A percentile compares a stretch with the other conserved stretches of the same genome.
These are phyloP conservation scores for Ceriagrion tenellum DNA, from an alignment of 2,888 invertebrate species.

Conservation along the genomic window DNA sequence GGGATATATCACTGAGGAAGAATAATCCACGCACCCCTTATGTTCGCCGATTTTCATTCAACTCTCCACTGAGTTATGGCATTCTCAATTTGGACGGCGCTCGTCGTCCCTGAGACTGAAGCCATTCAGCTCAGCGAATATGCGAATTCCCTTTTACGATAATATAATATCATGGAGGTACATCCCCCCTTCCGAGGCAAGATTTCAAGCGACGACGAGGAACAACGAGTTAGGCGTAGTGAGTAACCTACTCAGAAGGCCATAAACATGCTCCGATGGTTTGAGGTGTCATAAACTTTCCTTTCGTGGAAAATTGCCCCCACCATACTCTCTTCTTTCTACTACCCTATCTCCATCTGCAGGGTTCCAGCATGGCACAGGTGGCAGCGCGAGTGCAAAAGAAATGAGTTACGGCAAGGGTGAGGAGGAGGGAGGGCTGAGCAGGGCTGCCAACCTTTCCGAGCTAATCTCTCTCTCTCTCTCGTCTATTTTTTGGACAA, in stretches of 20 bases:
- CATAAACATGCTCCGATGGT: neutral
- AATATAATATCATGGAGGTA: neutral
- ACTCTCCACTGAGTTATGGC: too few species aligned
- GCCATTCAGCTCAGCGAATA: neutral
- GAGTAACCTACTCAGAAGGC: neutral
- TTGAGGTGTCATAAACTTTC: neutral
- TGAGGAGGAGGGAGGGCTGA: neutral
- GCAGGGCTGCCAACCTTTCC: neutral
- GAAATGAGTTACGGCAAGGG: neutral
- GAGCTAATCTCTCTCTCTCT: neutral
- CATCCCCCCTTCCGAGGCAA: neutral
- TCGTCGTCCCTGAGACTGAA: neutral
- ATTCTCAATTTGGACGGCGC: too few species aligned
- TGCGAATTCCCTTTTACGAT: neutral
- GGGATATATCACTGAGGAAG: too few species aligned
- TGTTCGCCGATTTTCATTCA: too few species aligned
- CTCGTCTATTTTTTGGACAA: neutral
- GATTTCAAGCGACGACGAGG: neutral
- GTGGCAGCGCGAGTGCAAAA: neutral
- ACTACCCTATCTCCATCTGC: neutral
- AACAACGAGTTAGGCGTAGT: neutral
- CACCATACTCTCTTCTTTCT: too few species aligned
- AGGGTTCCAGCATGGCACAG: neutral
- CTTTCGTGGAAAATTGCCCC: neutral
- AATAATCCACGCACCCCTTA: too few species aligned